Evolutionary conservation across 2,888 invertebrate genomes (phyloP).

Genomic region (Epinotia ramella): DNA sequence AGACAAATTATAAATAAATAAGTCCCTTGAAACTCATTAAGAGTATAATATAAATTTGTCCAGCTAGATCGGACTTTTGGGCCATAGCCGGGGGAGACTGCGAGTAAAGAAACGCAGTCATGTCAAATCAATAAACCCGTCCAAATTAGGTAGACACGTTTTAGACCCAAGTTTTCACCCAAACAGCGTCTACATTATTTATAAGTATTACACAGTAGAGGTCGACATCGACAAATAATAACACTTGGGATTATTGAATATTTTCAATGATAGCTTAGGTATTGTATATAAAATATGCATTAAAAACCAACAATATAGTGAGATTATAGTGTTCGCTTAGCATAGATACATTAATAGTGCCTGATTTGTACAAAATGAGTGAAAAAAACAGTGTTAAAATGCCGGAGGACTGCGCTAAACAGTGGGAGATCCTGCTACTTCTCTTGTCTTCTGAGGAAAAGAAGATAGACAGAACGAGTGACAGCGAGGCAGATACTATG

Average conservation of each 20-base stretch:
- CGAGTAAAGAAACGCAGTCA: slow-evolving; percentile 27
- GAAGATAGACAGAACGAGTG: slow-evolving; percentile 72
- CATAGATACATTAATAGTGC: slow-evolving; percentile 40
- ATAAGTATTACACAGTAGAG: slow-evolving; percentile 3
- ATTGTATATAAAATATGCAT: slow-evolving; percentile 30
- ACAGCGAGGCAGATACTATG: slow-evolving; percentile 75
- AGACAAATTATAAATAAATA: too few species aligned
- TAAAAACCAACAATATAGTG: slow-evolving; percentile 39
- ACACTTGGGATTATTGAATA: slow-evolving; percentile 37
- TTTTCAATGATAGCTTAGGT: slow-evolving; percentile 21
- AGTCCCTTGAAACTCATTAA: too few species aligned
- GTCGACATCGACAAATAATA: slow-evolving; percentile 35
- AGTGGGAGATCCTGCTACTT: slow-evolving; percentile 77
- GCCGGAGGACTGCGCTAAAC: slow-evolving; percentile 73
- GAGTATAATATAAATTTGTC: too few species aligned
- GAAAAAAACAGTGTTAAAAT: slow-evolving; percentile 64
- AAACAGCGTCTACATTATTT: slow-evolving; percentile 1
- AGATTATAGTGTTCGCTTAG: slow-evolving; percentile 42
- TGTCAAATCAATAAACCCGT: slow-evolving; percentile 48
- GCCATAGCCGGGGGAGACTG: background rate
- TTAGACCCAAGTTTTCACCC: background rate
- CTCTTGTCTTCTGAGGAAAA: slow-evolving; percentile 77
- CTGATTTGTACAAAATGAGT: slow-evolving; percentile 42
- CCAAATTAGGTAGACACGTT: slow-evolving; percentile 10
- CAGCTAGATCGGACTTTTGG: too few species aligned